These are phyloP conservation scores for Leptodactylus fuscus DNA, from an alignment of 2,113 vertebrate species.

Conservation along the genomic window DNA sequence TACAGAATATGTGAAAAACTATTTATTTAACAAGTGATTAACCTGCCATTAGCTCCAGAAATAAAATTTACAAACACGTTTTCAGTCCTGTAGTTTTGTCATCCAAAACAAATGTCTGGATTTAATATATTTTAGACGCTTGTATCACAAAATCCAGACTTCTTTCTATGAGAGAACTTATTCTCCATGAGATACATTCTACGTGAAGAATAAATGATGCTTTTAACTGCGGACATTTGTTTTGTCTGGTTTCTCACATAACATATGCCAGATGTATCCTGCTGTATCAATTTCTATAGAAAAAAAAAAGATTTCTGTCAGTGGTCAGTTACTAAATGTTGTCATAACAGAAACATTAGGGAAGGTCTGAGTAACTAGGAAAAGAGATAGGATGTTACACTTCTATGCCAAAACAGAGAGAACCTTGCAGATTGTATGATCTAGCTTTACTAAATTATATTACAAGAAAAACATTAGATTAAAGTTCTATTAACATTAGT, in stretches of 20 bases:
- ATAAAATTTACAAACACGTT: too few species aligned
- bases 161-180: too few species aligned
- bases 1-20: too few species aligned
- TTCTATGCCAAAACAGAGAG: neutral
- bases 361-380: neutral
- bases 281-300: constrained; percentile 3
- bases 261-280: constrained; percentile 30
- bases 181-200: neutral
- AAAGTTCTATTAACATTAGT: neutral
- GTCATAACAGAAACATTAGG: constrained; percentile 35
- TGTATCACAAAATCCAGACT: neutral
- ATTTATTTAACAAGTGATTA: too few species aligned
- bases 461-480: neutral
- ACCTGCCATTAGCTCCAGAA: too few species aligned
- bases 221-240: constrained; percentile 17
- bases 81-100: too few species aligned
- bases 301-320: constrained; percentile 27
- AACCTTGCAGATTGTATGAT: neutral
- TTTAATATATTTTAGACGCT: neutral
- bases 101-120: neutral
- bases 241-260: neutral
- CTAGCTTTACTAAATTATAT: neutral
- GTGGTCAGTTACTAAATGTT: constrained; percentile 33
- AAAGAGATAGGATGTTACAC: neutral
- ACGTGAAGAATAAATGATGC: neutral